A percentile compares a stretch with the other conserved stretches of the same genome.
Evolutionary conservation across 2,888 invertebrate genomes (phyloP).

Genomic region (Oligia strigilis): DNA sequence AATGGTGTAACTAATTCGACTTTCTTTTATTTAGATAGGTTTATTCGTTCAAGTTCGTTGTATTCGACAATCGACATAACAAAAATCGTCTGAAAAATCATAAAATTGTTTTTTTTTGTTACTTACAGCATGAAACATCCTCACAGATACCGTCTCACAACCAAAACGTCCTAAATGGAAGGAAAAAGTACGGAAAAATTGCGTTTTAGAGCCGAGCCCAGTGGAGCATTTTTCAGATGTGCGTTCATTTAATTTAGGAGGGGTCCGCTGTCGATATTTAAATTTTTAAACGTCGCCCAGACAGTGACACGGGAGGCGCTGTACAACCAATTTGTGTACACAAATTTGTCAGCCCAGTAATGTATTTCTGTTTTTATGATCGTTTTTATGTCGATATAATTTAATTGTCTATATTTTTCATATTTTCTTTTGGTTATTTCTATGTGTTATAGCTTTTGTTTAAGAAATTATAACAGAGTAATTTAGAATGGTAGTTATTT

Average conservation of each 20-base stretch:
- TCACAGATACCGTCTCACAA: constrained; percentile 54
- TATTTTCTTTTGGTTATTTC: neutral
- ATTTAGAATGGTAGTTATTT: neutral
- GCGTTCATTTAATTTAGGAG: constrained; percentile 84
- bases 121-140: constrained; percentile 69
- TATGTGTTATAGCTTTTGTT: neutral
- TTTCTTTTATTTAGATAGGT: neutral
- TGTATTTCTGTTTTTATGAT: constrained; percentile 59
- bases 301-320: constrained; percentile 72
- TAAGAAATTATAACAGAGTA: neutral
- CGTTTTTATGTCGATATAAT: constrained; percentile 28
- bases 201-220: constrained; percentile 67
- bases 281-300: constrained; percentile 87
- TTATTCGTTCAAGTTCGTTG: neutral
- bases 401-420: neutral
- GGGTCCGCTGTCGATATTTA: constrained; percentile 87
- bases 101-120: neutral
- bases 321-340: constrained; percentile 84
- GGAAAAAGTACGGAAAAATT: constrained; percentile 61
- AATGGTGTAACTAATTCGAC: too few species aligned
- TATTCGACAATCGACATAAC: neutral
- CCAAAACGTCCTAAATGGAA: constrained; percentile 70
- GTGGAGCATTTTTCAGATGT: constrained; percentile 80
- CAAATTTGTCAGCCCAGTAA: constrained; percentile 81
- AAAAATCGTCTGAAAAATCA: neutral